Base-by-base conservation (phyloP, 2,888 invertebrate species). In the Therioaphis trifolii region DNA sequence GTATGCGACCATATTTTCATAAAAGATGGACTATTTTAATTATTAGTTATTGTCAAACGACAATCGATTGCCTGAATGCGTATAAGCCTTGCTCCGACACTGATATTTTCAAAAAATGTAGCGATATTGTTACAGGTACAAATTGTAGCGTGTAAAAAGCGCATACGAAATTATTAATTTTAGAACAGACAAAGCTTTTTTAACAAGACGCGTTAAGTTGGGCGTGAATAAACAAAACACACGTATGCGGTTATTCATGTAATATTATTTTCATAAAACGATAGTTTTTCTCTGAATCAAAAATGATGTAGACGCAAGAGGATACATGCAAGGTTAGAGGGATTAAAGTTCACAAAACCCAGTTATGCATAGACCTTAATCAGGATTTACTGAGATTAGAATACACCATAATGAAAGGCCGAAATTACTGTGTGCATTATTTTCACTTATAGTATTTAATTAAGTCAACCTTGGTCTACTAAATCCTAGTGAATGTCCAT, bases 341-440 rank as follows among this genome's bases (percentile, higher is more conserved):
- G 14, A 46, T 29, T 29, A 14, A 27, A 40, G 27, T 49, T 29
- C 35, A n/a, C 63, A 29, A 77, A 49, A 77, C 52, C 35, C 77
- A 66, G 66, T 77, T 77, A 77, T 52, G 35, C 66, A 27, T 15
- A 21, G 49, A 77, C 49, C 49, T 77, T 66, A 75, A 77, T 77
- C 77, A 77, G 77, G 49, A 66, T 66, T 77, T 66, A 66, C 66
- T 0, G 49, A n/a, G 43, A 61, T 11, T 2, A 21, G 11, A 18
- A 35, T 18, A 61, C 61, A 43, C 61, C 61, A 29, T 49, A 77
- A 66, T 49, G 29, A 77, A 66, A 29, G 77, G 49, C 63, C 15
- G 29, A 66, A 77, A 66, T 77, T 35, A 52, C 52, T n/a, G 66
- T 11, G 35, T 21, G 52, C 49, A 35, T 77, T 66, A 66, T 77